These are phyloP conservation scores for Hoplostethus atlanticus DNA, from an alignment of 2,797 vertebrate genomes.

Conservation along the genomic window DNA sequence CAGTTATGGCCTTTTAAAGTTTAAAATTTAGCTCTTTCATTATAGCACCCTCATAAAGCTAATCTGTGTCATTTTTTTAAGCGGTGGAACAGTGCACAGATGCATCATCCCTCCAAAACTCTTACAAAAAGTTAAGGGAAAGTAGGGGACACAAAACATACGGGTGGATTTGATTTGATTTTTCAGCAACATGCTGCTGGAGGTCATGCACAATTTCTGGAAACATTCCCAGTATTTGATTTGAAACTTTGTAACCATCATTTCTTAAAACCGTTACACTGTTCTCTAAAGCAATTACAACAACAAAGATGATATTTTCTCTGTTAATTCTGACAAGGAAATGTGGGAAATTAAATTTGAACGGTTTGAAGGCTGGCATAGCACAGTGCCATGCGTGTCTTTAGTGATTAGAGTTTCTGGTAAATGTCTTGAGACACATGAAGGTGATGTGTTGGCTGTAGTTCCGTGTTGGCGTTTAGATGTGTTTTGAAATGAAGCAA, in stretches of 20 bases:
- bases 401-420: background rate
- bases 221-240: background rate
- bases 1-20: slow-evolving; percentile 56
- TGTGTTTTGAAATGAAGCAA: background rate
- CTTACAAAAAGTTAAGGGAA: too few relatives aligned
- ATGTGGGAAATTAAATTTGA: background rate
- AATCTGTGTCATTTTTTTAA: slow-evolving; percentile 29
- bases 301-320: background rate
- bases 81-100: slow-evolving; percentile 48
- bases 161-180: too few relatives aligned
- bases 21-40: slow-evolving; percentile 71
- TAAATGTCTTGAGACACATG: background rate
- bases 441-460: background rate
- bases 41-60: slow-evolving; percentile 43
- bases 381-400: background rate
- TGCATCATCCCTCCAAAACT: slow-evolving; percentile 1
- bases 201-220: too few relatives aligned
- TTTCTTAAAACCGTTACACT: background rate
- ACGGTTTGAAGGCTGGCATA: background rate
- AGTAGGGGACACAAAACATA: too few relatives aligned
- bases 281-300: background rate
- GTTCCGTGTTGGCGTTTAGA: background rate
- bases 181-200: too few relatives aligned
- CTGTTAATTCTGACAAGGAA: background rate
- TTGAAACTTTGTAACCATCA: background rate